Evolutionary conservation across 2,888 invertebrate genomes (phyloP).

Genomic region (Tachina grossa): DNA sequence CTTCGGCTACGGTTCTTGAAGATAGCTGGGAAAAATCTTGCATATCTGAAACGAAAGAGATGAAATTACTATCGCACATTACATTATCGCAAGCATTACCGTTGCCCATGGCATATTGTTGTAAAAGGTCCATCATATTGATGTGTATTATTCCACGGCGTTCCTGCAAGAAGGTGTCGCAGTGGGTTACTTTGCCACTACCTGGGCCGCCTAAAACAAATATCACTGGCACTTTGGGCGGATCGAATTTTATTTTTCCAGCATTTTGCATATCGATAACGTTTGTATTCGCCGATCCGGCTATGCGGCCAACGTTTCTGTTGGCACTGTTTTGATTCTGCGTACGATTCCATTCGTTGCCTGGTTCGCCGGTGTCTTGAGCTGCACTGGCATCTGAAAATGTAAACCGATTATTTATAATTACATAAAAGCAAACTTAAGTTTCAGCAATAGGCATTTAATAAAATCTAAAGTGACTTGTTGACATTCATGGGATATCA

Average conservation of each 20-base stretch:
- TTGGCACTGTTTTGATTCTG: conserved; percentile 77
- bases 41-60: conserved; percentile 85
- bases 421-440: neutral
- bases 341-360: conserved; percentile 82
- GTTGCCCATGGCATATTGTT: conserved; percentile 94
- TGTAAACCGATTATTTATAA: neutral
- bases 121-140: conserved; percentile 95
- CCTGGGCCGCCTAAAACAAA: conserved; percentile 97
- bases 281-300: conserved; percentile 85
- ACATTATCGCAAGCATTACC: conserved; percentile 84
- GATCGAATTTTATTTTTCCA: conserved; percentile 92
- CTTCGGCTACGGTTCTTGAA: conserved; percentile 94
- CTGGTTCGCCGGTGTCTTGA: conserved; percentile 88
- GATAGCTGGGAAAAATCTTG: conserved; percentile 93
- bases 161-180: conserved; percentile 95
- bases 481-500: neutral
- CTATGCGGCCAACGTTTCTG: conserved; percentile 67
- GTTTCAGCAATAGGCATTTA: neutral
- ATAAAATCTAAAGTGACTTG: neutral
- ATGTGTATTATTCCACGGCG: conserved; percentile 92
- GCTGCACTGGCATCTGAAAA: conserved; percentile 85
- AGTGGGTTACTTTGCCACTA: conserved; percentile 98
- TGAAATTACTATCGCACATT: too few species aligned
- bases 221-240: conserved; percentile 93
- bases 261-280: conserved; percentile 90